Base-by-base conservation (phyloP, 2,797 vertebrate species). In the Sphenodon punctatus region DNA sequence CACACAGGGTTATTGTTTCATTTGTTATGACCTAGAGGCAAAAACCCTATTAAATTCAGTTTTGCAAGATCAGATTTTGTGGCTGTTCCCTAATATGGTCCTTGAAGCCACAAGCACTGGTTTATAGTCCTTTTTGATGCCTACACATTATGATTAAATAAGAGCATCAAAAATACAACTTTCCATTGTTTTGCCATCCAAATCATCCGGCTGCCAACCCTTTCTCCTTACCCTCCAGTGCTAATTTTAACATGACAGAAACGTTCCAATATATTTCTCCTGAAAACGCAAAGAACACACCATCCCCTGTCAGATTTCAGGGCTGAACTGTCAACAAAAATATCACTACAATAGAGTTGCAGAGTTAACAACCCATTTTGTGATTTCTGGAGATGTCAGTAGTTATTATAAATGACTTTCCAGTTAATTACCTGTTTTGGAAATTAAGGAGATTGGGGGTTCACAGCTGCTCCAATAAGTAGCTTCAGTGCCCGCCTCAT, bases 331-430 rank as follows among this genome's bases (percentile, higher is more conserved):
- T 88, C 86, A 93, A 92, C 82, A 87, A 92, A 91, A 90, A 84
- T 80, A 90, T 87, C 86, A 59, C 60, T 59, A 56, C 63, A 79
- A 90, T 82, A 79, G 88, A 85, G 74, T 78, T 82, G 68, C 85
- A 89, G 90, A 91, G 82, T 91, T 93, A 94, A 91, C 80, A 91
- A 76, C 64, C 80, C 89, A 85, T 92, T 90, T 84, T 85, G 81
- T 83, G 77, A 89, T 92, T 94, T 84, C 88, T 87, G 70, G 88
- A 91, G 88, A 92, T 88, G 88, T 93, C 92, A 92, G 89, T 88
- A 90, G 90, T 93, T 94, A 93, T 94, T 94, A 94, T 91, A 93
- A 94, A 95, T 95, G 39, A 93, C 91, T 95, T 95, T 93, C 93
- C 92, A 94, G 92, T 92, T 94, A 94, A 95, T 95, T 95, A 93